Evolutionary conservation across 2,888 invertebrate species (phyloP).

Genomic region (Aplocera efformata): DNA sequence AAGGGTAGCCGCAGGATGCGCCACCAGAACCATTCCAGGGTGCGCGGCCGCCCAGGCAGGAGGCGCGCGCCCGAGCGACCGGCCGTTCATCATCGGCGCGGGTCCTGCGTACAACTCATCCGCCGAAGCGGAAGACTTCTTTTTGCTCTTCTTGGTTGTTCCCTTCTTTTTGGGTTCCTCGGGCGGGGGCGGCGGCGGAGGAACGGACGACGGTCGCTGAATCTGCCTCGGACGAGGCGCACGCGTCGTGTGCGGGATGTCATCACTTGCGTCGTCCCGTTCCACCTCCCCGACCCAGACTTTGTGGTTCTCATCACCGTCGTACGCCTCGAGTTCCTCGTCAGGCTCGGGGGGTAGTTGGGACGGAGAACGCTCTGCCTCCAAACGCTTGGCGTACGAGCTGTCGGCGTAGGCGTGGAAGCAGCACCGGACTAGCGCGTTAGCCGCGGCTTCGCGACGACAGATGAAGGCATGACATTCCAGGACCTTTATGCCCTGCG

Average conservation of each 20-base stretch:
- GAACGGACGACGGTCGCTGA: constrained; percentile 88
- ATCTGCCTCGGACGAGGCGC: constrained; percentile 91
- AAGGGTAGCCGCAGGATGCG: constrained; percentile 68
- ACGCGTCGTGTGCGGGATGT: constrained; percentile 80
- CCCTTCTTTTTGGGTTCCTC: constrained; percentile 83
- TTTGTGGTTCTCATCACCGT: constrained; percentile 96
- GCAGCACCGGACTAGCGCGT: constrained; percentile 97
- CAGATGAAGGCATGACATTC: constrained; percentile 99
- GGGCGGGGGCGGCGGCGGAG: constrained; percentile 89
- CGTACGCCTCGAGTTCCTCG: constrained; percentile 91
- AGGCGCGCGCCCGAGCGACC: constrained; percentile 69
- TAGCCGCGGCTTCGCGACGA: constrained; percentile 97
- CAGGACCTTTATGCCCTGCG: constrained; percentile 97
- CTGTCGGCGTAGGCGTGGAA: constrained; percentile 99
- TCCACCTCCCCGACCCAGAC: constrained; percentile 94
- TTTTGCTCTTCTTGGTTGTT: constrained; percentile 78
- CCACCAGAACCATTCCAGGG: constrained; percentile 71
- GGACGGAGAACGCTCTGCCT: constrained; percentile 79
- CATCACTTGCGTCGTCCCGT: constrained; percentile 87
- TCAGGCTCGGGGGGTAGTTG: constrained; percentile 71
- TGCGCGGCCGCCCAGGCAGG: constrained; percentile 62
- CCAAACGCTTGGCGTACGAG: constrained; percentile 92
- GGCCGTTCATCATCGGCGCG: constrained; percentile 64
- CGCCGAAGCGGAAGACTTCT: constrained; percentile 77
- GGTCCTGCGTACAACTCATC: constrained; percentile 81